These are phyloP conservation scores for Daphoenositta chrysoptera DNA, from an alignment of 2,113 vertebrate species.

Conservation along the genomic window DNA sequence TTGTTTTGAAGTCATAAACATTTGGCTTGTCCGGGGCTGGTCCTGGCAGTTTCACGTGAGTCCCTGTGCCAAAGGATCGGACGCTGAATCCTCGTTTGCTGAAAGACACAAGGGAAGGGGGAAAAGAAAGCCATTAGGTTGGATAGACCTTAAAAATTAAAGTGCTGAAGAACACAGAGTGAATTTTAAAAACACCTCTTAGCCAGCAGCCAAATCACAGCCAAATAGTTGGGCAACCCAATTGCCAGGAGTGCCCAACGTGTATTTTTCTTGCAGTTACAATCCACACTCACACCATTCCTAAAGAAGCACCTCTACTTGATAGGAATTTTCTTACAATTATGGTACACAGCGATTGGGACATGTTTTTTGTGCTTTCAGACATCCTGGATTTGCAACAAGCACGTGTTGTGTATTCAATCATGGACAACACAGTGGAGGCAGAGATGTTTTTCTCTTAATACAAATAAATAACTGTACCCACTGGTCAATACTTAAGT, in stretches of 20 bases:
- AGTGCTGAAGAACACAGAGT: not conserved
- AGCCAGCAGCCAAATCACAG: not conserved
- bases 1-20: conserved; percentile 99
- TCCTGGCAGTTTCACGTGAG: conserved; percentile 95
- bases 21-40: conserved; percentile 98
- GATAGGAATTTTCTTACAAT: not conserved
- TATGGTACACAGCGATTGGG: fast-evolving
- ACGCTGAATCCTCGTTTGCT: conserved; percentile 98
- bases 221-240: not conserved
- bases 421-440: not conserved
- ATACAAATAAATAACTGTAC: not conserved
- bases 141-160: not conserved
- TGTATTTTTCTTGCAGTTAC: not conserved
- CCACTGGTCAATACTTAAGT: not conserved
- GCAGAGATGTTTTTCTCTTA: not conserved
- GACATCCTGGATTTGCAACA: not conserved
- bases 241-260: fast-evolving
- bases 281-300: not conserved
- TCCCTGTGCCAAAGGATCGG: conserved; percentile 94
- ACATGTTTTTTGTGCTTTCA: not conserved
- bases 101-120: conserved; percentile 65
- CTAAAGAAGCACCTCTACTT: not conserved
- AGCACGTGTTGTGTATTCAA: fast-evolving
- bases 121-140: not conserved
- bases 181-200: not conserved